Conservation (phyloP, 2,888 invertebrate species). For the Desoria tigrina region DNA sequence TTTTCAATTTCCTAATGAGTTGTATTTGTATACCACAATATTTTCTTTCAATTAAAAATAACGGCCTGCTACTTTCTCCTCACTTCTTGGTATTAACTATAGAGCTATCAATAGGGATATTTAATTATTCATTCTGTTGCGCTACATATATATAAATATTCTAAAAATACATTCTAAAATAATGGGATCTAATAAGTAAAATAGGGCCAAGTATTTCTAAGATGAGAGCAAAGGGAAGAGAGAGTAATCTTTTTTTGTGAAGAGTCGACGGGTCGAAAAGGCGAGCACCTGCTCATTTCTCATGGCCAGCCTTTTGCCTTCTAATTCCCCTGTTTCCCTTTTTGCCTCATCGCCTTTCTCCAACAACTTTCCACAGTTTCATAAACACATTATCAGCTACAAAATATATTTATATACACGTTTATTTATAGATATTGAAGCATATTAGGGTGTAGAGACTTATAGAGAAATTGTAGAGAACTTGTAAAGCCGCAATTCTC, state of each 20-base stretch:
- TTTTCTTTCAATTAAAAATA: no score
- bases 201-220: neutral
- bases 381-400: slow-evolving; percentile 11
- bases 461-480: neutral
- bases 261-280: slow-evolving; percentile 32
- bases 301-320: slow-evolving; percentile 17
- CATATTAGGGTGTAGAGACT: no score
- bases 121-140: no score
- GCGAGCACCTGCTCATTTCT: slow-evolving; percentile 29
- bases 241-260: slow-evolving; percentile 10
- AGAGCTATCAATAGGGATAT: no score
- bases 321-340: slow-evolving; percentile 22
- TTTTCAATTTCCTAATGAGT: no score
- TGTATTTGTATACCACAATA: no score
- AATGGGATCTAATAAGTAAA: no score
- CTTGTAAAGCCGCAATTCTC: neutral
- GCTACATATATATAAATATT: no score
- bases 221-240: neutral
- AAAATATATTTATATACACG: neutral
- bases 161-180: no score
- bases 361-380: slow-evolving; percentile 1
- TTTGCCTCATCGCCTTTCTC: slow-evolving; percentile 25
- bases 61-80: no score
- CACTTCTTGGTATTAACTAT: no score
- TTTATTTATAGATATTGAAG: neutral